phyloP scores from a whole-genome alignment of 2,888 invertebrate genomes.

The Brachyptera risi region DNA sequence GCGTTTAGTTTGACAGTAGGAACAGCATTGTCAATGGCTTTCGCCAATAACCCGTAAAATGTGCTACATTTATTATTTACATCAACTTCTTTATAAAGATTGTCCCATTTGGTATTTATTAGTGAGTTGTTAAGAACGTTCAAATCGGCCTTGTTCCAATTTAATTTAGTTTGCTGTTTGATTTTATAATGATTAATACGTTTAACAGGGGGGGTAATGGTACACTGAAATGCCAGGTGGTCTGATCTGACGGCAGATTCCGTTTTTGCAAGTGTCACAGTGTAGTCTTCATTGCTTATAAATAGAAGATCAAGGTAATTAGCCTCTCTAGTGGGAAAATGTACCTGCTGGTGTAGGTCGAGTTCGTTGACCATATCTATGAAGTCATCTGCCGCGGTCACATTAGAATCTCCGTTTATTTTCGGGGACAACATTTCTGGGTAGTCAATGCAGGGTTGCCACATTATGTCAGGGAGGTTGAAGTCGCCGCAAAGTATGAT shows the following conservation, averaged over 20 bases:
- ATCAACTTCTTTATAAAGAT: not conserved
- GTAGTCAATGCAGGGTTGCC: not conserved
- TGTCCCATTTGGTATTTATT: not conserved
- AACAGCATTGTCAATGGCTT: not conserved
- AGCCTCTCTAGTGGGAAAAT: not conserved
- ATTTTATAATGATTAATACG: too few species aligned
- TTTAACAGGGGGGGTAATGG: not conserved
- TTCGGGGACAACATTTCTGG: not conserved
- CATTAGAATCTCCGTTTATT: not conserved
- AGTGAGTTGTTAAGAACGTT: not conserved
- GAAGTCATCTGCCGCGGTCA: not conserved
- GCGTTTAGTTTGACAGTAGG: conserved; percentile 4
- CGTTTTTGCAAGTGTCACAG: not conserved
- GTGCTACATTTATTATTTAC: not conserved
- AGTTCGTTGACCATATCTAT: not conserved
- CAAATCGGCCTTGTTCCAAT: not conserved
- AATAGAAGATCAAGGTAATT: conserved; percentile 3
- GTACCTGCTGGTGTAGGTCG: not conserved
- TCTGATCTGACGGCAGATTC: not conserved
- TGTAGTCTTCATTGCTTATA: not conserved
- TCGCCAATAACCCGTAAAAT: not conserved
- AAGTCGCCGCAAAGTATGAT: not conserved
- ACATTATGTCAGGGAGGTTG: not conserved
- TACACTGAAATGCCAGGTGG: not conserved
- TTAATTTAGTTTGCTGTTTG: too few species aligned